Conservation (phyloP, 2,797 vertebrate genomes). For the Lagocephalus sceleratus region DNA sequence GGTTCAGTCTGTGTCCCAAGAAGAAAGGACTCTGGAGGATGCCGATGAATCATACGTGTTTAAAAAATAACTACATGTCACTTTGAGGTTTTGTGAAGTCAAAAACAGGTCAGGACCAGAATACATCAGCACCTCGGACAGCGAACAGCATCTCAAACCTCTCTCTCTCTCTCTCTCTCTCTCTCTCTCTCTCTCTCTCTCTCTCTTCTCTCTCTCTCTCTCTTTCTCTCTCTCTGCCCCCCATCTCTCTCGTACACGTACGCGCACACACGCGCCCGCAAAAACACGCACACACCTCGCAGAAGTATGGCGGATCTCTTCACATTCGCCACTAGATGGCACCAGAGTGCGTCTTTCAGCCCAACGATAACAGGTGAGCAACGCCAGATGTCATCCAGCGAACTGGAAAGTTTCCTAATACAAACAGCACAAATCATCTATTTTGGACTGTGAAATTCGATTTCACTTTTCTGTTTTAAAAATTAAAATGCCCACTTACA, state of each 20-base stretch:
- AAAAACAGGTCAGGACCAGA: constrained; percentile 10
- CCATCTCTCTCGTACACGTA: neutral
- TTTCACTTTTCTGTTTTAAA: too few species aligned
- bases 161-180: neutral
- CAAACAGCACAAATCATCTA: too few species aligned
- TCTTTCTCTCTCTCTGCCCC: too few species aligned
- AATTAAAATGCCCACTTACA: too few species aligned
- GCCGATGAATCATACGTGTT: constrained; percentile 10
- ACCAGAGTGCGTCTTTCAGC: constrained; percentile 39
- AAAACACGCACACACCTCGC: too few species aligned
- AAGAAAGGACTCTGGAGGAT: constrained; percentile 5
- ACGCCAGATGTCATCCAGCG: neutral
- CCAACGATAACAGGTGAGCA: neutral
- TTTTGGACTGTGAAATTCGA: too few species aligned
- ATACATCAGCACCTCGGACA: constrained; percentile 43
- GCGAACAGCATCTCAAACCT: neutral
- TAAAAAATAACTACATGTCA: constrained; percentile 32
- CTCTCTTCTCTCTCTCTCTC: too few species aligned
- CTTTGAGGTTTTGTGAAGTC: constrained; percentile 12
- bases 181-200: neutral
- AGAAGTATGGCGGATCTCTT: too few species aligned
- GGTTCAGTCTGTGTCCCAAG: neutral
- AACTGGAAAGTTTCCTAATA: too few species aligned
- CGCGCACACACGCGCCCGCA: neutral
- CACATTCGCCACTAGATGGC: constrained; percentile 53